A percentile compares a stretch with the other conserved stretches of the same genome.
These are phyloP conservation scores for Petrosia ficiformis DNA, from an alignment of 37 sponge, comb jelly and placozoan species.

Conservation along the genomic window DNA sequence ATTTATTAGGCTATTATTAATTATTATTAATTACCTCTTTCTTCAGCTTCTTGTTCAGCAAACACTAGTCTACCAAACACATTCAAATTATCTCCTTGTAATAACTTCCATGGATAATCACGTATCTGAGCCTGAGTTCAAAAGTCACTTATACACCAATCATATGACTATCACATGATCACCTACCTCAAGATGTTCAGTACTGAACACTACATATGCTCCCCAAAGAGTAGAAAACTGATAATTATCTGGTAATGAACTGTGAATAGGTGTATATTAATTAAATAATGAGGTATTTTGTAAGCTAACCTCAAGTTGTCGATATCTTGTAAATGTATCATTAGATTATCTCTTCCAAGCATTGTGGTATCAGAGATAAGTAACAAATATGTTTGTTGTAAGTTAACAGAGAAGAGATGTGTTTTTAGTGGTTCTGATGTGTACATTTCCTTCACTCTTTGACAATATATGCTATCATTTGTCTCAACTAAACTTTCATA, in stretches of 20 bases:
- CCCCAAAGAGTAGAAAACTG: constrained; percentile 84
- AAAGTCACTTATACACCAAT: not conserved
- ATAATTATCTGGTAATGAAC: constrained; percentile 64
- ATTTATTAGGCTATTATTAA: not conserved
- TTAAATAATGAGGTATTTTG: no score
- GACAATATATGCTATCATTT: constrained; percentile 68
- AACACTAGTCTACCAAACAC: constrained; percentile 66
- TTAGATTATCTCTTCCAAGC: constrained; percentile 49
- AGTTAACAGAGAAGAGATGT: constrained; percentile 54
- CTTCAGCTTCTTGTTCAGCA: constrained; percentile 76
- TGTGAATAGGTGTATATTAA: not conserved
- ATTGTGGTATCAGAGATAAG: constrained; percentile 73
- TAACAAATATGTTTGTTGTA: constrained; percentile 38
- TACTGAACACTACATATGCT: constrained; percentile 34
- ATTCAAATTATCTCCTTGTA: constrained; percentile 19
- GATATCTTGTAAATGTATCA: constrained; percentile 51
- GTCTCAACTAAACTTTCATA: constrained; percentile 54
- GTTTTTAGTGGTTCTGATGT: not conserved
- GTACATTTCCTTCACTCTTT: constrained; percentile 51
- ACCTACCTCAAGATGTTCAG: constrained; percentile 53
- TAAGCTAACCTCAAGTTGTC: constrained; percentile 52
- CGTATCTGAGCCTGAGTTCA: constrained; percentile 59
- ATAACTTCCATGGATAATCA: constrained; percentile 78
- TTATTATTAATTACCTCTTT: constrained; percentile 39
- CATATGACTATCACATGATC: not conserved